Conservation (phyloP, 2,888 invertebrate species). For the Meloe dianella region DNA sequence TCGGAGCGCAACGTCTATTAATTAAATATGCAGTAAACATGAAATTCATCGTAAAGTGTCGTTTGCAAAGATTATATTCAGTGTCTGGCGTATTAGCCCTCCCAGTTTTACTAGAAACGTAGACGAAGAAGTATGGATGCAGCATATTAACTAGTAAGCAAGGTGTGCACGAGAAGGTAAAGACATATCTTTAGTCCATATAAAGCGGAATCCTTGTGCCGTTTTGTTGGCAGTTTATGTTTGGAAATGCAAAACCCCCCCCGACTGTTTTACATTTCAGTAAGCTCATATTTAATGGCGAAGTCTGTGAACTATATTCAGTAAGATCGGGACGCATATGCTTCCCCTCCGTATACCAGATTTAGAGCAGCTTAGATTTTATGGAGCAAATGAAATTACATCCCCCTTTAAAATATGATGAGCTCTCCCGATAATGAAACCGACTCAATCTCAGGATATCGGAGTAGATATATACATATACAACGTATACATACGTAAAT, state of each 20-base stretch:
- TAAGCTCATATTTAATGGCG: constrained; percentile 63
- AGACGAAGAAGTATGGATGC: constrained; percentile 38
- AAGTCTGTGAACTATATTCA: constrained; percentile 59
- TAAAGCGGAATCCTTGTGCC: constrained; percentile 60
- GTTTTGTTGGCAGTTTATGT: constrained; percentile 62
- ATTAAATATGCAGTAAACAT: constrained; percentile 58
- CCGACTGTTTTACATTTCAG: constrained; percentile 62
- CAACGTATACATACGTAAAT: background rate
- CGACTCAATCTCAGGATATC: constrained; percentile 53
- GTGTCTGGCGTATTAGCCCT: constrained; percentile 39
- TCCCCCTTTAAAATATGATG: constrained; percentile 63
- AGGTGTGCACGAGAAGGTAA: constrained; percentile 43
- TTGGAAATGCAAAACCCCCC: constrained; percentile 60
- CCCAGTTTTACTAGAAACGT: constrained; percentile 35
- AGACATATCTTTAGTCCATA: constrained; percentile 53
- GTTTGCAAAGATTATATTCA: constrained; percentile 53
- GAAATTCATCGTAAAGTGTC: constrained; percentile 56
- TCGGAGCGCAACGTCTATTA: constrained; percentile 47
- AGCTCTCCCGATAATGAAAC: constrained; percentile 63
- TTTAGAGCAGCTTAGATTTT: constrained; percentile 62
- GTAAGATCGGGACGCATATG: constrained; percentile 57
- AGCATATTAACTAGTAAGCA: constrained; percentile 54
- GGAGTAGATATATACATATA: constrained; percentile 20
- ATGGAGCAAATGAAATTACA: constrained; percentile 63
- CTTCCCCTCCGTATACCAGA: constrained; percentile 57